A percentile compares a stretch with the other conserved stretches of the same genome.
Evolutionary conservation across 2,888 invertebrate genomes (phyloP).

Genomic region (Octonoba sinensis): DNA sequence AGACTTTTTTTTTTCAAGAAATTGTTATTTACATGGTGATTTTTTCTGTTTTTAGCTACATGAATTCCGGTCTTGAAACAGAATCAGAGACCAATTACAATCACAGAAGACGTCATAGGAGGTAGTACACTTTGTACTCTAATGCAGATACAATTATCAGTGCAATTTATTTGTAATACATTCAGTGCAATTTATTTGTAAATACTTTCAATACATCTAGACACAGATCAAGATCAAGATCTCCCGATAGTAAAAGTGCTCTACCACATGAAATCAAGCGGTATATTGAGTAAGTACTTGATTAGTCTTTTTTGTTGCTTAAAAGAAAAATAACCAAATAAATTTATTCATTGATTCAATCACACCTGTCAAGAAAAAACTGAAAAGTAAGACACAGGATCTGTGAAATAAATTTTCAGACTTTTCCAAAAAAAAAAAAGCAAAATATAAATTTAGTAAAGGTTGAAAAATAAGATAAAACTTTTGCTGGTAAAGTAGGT

Average conservation of each 20-base stretch:
- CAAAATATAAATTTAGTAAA: no score
- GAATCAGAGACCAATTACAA: slow-evolving; percentile 71
- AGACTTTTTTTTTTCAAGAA: not conserved
- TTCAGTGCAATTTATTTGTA: no score
- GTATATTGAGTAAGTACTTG: slow-evolving; percentile 84
- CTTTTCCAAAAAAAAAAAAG: no score
- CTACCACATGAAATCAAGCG: slow-evolving; percentile 84
- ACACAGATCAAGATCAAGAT: slow-evolving; percentile 73
- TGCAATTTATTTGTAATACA: no score
- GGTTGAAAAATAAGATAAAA: no score
- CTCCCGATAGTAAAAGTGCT: slow-evolving; percentile 78
- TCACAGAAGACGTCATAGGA: slow-evolving; percentile 69
- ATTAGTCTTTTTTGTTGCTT: not conserved
- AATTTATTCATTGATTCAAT: no score
- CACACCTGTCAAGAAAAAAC: no score
- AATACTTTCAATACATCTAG: slow-evolving; percentile 19
- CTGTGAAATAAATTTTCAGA: no score
- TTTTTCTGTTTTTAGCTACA: slow-evolving; percentile 68
- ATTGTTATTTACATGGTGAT: not conserved
- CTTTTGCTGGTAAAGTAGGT: no score
- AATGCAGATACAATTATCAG: not conserved
- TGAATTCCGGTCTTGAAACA: slow-evolving; percentile 73
- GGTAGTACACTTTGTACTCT: slow-evolving; percentile 18
- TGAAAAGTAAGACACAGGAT: no score
- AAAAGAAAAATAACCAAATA: no score